phyloP scores from a whole-genome alignment of 1,140 invertebrate species.

The Callitettix versicolor region DNA sequence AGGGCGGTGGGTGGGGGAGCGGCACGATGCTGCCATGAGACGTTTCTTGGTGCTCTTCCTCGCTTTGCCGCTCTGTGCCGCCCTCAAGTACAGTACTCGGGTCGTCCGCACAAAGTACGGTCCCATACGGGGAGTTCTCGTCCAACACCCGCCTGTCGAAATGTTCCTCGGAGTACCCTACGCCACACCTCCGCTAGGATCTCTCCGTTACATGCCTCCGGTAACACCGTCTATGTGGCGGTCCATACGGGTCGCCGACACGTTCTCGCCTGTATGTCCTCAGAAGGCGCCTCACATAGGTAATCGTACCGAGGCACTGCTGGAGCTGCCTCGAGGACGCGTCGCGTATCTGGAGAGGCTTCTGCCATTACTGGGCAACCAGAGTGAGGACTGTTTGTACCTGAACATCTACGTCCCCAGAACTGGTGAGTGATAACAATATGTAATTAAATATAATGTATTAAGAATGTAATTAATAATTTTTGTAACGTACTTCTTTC shows the following conservation, averaged over 20 bases:
- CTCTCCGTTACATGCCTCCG: constrained; percentile 83
- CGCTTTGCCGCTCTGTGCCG: constrained; percentile 34
- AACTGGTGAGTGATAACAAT: constrained; percentile 64
- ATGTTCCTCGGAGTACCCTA: constrained; percentile 93
- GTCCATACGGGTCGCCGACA: constrained; percentile 66
- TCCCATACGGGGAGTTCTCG: constrained; percentile 67
- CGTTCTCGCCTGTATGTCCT: constrained; percentile 79
- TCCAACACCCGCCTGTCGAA: constrained; percentile 69
- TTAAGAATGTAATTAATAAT: no score
- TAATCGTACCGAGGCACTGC: constrained; percentile 58
- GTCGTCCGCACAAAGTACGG: constrained; percentile 82
- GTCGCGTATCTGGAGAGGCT: constrained; percentile 72
- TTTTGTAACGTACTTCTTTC: no score
- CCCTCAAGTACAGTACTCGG: constrained; percentile 63
- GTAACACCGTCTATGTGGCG: constrained; percentile 83
- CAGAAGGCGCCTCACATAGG: constrained; percentile 61
- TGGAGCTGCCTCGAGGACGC: constrained; percentile 64
- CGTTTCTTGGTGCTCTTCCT: constrained; percentile 31
- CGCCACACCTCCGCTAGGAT: constrained; percentile 67
- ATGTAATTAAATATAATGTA: not conserved
- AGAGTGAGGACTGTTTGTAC: constrained; percentile 95
- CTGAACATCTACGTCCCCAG: constrained; percentile 90
- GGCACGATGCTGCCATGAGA: constrained; percentile 3
- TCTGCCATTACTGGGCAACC: constrained; percentile 69
- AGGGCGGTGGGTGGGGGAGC: not conserved